A percentile compares a stretch with the other conserved stretches of the same genome.
phyloP scores from a whole-genome alignment of 2,797 vertebrate genomes.

The Toxotes lorentzi region DNA sequence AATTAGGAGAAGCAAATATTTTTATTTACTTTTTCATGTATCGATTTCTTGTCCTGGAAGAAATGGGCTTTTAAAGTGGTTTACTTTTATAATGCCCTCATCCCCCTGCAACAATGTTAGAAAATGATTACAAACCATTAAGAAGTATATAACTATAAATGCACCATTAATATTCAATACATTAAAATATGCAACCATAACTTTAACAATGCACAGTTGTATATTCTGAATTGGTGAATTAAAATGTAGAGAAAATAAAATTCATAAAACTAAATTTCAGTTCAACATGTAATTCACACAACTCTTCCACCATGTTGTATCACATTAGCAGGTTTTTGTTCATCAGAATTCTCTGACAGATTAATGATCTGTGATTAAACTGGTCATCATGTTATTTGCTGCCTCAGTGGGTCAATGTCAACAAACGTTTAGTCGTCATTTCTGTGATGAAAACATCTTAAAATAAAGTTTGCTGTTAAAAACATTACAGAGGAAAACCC shows the following conservation, averaged over 20 bases:
- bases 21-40: background rate
- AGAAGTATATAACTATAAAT: slow-evolving; percentile 33
- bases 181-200: slow-evolving; percentile 32
- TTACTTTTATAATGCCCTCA: slow-evolving; percentile 20
- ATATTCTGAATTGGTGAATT: background rate
- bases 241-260: slow-evolving; percentile 9
- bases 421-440: slow-evolving; percentile 3
- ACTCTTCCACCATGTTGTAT: slow-evolving; percentile 17
- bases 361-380: background rate
- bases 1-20: background rate
- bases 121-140: slow-evolving; percentile 18
- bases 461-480: slow-evolving; percentile 22
- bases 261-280: background rate
- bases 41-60: background rate
- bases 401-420: background rate
- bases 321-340: slow-evolving; percentile 52
- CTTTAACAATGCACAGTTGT: background rate
- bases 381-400: background rate
- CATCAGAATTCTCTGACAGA: background rate
- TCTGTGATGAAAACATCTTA: slow-evolving; percentile 1
- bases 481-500: background rate
- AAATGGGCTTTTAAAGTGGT: background rate
- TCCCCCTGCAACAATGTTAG: slow-evolving; percentile 18
- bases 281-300: slow-evolving; percentile 22
- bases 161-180: slow-evolving; percentile 26